These are phyloP conservation scores for Papilio aristodemus DNA, from an alignment of 1,140 invertebrate species.

Conservation along the genomic window DNA sequence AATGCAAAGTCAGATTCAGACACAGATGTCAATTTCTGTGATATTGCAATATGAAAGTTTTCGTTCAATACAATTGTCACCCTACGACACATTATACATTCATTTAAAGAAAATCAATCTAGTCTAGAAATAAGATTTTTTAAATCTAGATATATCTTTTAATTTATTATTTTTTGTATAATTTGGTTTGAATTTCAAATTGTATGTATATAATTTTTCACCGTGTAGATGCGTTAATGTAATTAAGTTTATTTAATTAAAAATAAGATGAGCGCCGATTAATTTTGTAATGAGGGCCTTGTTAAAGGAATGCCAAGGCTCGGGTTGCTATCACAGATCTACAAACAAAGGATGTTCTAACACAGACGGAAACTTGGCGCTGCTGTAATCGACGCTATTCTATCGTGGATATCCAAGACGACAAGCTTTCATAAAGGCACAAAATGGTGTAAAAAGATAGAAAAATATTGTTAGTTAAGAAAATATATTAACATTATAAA, in stretches of 20 bases:
- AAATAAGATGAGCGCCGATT: conserved; percentile 3
- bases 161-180: no score
- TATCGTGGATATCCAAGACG: no score
- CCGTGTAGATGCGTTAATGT: background rate
- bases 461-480: no score
- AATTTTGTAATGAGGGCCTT: background rate
- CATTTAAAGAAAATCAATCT: no score
- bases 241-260: conserved; percentile 4
- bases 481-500: no score
- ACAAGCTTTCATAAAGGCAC: no score
- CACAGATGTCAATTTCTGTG: background rate
- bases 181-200: no score
- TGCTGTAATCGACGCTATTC: background rate
- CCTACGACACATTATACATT: background rate
- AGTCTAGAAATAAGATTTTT: no score
- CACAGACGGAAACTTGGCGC: background rate
- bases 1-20: background rate
- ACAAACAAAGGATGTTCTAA: background rate
- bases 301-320: background rate
- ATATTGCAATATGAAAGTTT: no score
- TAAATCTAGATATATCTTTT: no score
- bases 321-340: conserved; percentile 3
- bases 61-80: background rate
- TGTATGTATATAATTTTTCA: no score
- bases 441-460: no score